Evolutionary conservation across 2,797 vertebrate species (phyloP), one percentile per base, ranked within the genome.

Genomic region (Gastrophryne carolinensis): DNA sequence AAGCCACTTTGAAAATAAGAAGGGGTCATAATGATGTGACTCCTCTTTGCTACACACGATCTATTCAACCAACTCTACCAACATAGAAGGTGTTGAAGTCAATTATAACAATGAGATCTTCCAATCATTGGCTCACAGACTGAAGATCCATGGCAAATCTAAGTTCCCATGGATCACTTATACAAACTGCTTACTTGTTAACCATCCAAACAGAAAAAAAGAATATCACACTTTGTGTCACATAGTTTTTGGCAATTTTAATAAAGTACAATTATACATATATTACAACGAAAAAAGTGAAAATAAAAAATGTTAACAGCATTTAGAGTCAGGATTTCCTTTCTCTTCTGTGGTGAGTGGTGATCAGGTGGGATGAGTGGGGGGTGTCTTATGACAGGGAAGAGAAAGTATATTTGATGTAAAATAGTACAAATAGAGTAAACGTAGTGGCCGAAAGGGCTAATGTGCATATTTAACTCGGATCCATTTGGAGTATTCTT

Each of bases 211-310:
- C n/a, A 44, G 4, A 41, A 5, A 44, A 3, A 8, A 44, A 44
- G 13, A 44, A n/a, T n/a, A 44, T 8, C 15, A 44, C 8, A 39
- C 3, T 44, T 44, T n/a, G 39, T 23, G 49, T 77, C 52, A 71
- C 67, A 58, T n/a, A 61, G 73, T 86, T 91, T 93, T 91, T 90
- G 93, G 91, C 92, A 93, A 91, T 94, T 92, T 94, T 89, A 91
- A 91, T 89, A 93, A 94, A 94, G 89, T 91, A 92, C 92, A 94
- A 91, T 78, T 57, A 63, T 73, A 73, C 47, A 62, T 93, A 92
- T 92, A 90, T 92, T 89, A 86, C 86, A 93, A 90, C 89, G 90
- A 84, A n/a, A 88, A 87, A 83, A 81, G 83, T 84, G 82, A 70
- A 68, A 86, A 86, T 27, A 27, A 64, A 83, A 30, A 37, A 57